phyloP scores from a whole-genome alignment of 23 tunicate genomes.

The Diplosoma virens region DNA sequence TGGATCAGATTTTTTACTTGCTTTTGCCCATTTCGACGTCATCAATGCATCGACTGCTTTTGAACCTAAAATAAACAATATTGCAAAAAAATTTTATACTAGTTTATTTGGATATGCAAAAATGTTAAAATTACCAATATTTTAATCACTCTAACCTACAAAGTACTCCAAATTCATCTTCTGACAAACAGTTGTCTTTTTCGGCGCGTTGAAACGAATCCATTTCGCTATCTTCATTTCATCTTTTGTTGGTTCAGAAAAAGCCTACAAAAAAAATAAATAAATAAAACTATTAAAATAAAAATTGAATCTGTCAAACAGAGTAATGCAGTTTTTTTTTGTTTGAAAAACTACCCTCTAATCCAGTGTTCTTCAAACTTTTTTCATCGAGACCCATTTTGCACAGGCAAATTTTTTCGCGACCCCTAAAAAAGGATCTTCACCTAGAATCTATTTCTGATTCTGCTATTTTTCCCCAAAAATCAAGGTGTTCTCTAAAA shows the following conservation, averaged over 20 bases:
- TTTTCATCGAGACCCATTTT: too few relatives aligned
- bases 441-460: too few relatives aligned
- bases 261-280: neutral
- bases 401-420: too few relatives aligned
- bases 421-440: too few relatives aligned
- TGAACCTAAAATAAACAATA: constrained; percentile 59
- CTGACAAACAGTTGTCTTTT: constrained; percentile 62
- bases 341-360: too few relatives aligned
- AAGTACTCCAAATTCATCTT: constrained; percentile 80
- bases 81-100: too few relatives aligned
- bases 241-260: constrained; percentile 43
- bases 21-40: constrained; percentile 69
- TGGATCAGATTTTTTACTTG: constrained; percentile 34
- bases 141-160: constrained; percentile 57
- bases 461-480: too few relatives aligned
- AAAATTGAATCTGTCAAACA: neutral
- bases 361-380: too few relatives aligned
- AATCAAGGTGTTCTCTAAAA: too few relatives aligned
- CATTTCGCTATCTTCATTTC: constrained; percentile 75
- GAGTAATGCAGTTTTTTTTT: too few relatives aligned
- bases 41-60: constrained; percentile 92
- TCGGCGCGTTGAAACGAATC: constrained; percentile 78
- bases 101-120: too few relatives aligned
- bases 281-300: neutral
- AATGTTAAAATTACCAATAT: too few relatives aligned